Percentiles rank a stretch among this genome's conserved stretches.
These are phyloP conservation scores for Hydrolagus affinis DNA, from an alignment of 2,113 vertebrate genomes.

Conservation along the genomic window DNA sequence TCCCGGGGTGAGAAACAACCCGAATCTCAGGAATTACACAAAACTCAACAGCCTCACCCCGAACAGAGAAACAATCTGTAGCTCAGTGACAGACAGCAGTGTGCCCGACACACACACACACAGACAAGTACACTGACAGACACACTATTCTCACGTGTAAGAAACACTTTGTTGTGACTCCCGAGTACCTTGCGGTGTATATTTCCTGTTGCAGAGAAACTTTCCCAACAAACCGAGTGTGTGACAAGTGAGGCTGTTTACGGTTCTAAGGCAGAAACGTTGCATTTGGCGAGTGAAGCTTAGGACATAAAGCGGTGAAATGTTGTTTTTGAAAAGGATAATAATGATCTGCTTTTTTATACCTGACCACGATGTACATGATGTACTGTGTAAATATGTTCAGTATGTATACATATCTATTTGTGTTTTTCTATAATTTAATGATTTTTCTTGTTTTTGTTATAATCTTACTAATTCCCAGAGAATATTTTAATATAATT, in stretches of 20 bases:
- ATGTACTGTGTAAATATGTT: slow-evolving; percentile 84
- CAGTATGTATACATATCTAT: slow-evolving; percentile 83
- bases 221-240: slow-evolving; percentile 33
- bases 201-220: slow-evolving; percentile 34
- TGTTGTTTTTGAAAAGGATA: slow-evolving; percentile 52
- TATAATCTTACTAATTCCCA: slow-evolving; percentile 83
- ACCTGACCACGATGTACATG: slow-evolving; percentile 57
- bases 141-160: no score
- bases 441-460: slow-evolving; percentile 71
- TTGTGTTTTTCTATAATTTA: slow-evolving; percentile 58
- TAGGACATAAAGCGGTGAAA: slow-evolving; percentile 42
- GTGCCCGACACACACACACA: no score
- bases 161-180: slow-evolving; percentile 34
- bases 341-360: slow-evolving; percentile 63
- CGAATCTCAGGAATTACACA: no score
- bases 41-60: no score
- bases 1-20: no score
- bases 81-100: no score
- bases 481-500: slow-evolving; percentile 94
- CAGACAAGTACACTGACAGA: no score
- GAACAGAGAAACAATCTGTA: no score
- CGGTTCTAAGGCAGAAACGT: slow-evolving; percentile 37
- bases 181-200: slow-evolving; percentile 29
- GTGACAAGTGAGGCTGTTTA: slow-evolving; percentile 53
- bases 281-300: slow-evolving; percentile 45